Percentiles rank a stretch among this genome's conserved stretches.
These are phyloP conservation scores for Listronotus oregonensis DNA, from an alignment of 1,140 invertebrate species.

Conservation along the genomic window DNA sequence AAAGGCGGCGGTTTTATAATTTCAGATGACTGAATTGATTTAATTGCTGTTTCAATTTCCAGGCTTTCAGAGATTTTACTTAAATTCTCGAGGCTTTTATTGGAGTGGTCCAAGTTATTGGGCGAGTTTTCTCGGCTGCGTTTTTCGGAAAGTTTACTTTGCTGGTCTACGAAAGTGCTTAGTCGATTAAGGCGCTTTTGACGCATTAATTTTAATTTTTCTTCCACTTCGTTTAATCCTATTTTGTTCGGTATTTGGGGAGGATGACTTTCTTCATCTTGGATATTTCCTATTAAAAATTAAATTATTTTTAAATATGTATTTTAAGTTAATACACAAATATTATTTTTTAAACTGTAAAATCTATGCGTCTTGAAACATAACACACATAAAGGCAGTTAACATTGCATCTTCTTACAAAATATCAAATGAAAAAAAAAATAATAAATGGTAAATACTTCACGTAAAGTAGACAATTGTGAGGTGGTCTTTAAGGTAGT, in stretches of 20 bases:
- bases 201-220: conserved; percentile 30
- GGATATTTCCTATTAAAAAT: too few species aligned
- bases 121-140: conserved; percentile 1
- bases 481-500: too few species aligned
- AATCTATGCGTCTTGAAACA: too few species aligned
- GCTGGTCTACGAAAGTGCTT: conserved; percentile 23
- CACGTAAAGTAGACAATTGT: too few species aligned
- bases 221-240: conserved; percentile 30
- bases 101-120: background rate
- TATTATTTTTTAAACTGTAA: too few species aligned
- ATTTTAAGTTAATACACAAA: too few species aligned
- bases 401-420: too few species aligned
- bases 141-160: conserved; percentile 15
- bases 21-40: background rate
- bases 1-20: background rate
- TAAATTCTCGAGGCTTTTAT: conserved; percentile 5
- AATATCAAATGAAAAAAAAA: too few species aligned
- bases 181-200: conserved; percentile 26
- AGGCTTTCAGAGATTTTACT: background rate
- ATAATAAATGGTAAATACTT: too few species aligned
- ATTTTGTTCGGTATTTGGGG: conserved; percentile 13
- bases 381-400: too few species aligned
- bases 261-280: background rate
- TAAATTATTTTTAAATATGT: too few species aligned
- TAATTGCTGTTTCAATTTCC: conserved; percentile 6